Base-by-base conservation (phyloP, 1,140 invertebrate genomes). In the Helicoverpa zea region DNA sequence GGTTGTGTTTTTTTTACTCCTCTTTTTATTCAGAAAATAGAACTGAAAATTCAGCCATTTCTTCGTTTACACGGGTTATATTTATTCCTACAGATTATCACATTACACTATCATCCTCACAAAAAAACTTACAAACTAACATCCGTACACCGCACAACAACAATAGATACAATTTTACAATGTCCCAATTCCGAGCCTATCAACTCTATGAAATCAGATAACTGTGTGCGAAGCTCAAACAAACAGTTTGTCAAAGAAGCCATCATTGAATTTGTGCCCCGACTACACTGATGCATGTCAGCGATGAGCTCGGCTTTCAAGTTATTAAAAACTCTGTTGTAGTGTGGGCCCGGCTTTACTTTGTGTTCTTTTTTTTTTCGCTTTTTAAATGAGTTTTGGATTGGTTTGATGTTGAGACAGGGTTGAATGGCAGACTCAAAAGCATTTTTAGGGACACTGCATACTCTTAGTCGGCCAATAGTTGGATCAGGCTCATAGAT, bases 241-340 rank as follows among this genome's bases (percentile, higher is more conserved):
- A 68, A 43, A 12, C 64, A 12, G 64, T 43, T 68, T 18, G 64
- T 68, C 43, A 68, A 68, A 68, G 64, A 68, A 49, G 64, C 64
- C 43, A 68, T 68, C 64, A 68, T 68, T 68, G 43, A 68, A 68
- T 68, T 68, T 68, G 49, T 18, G 16, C 64, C 43, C 43, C 16
- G 43, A 68, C 64, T 68, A 68, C 23, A 61, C 58, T 61, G 58
- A 61, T 29, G 58, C 58, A 23, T 61, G 58, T 61, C 58, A 30
- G 12, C 58, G 58, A 59, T 66, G 63, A 66, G 43, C 30, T 23
- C 43, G 49, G 64, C 64, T 68, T 68, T 68, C 43, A 68, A 49
- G 64, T 68, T 68, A 68, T 68, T 68, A 68, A 68, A 68, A 68
- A 68, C 43, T 68, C 10, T 49, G n/a, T 18, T 18, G 43, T 47